Evolutionary conservation across 2,113 vertebrate genomes (phyloP).

Genomic region (Nestor notabilis): DNA sequence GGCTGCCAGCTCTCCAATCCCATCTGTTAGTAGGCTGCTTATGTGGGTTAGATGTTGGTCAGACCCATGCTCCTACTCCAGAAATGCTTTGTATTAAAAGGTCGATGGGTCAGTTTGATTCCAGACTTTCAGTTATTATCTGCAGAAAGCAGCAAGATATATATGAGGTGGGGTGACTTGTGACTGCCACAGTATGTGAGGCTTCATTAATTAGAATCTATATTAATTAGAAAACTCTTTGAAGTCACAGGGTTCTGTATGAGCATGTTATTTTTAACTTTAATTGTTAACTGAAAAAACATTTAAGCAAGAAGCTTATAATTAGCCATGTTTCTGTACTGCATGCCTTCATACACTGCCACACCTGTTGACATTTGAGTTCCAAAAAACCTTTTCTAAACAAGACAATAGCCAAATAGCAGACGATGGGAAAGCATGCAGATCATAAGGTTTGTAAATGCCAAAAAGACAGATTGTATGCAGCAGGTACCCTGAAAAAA

Average conservation of each 20-base stretch:
- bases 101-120: neutral
- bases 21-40: slow-evolving; percentile 29
- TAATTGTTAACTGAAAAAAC: neutral
- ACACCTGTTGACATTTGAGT: slow-evolving; percentile 50
- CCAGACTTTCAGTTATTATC: neutral
- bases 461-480: slow-evolving; percentile 44
- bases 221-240: slow-evolving; percentile 26
- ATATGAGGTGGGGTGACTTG: neutral
- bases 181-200: neutral
- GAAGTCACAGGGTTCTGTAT: neutral
- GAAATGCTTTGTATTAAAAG: accelerated
- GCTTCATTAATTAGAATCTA: slow-evolving; percentile 20
- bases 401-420: slow-evolving; percentile 3
- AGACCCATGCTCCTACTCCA: neutral
- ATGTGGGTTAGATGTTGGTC: neutral
- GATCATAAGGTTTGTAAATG: neutral
- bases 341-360: neutral
- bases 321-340: slow-evolving; percentile 19
- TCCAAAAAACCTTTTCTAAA: slow-evolving; percentile 38
- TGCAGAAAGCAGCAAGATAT: neutral
- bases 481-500: slow-evolving; percentile 36
- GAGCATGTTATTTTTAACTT: neutral
- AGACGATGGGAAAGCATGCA: slow-evolving; percentile 4
- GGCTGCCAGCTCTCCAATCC: neutral
- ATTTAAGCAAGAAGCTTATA: neutral